Evolutionary conservation across 2,797 vertebrate species (phyloP).

Genomic region (Macroramphosus scolopax): DNA sequence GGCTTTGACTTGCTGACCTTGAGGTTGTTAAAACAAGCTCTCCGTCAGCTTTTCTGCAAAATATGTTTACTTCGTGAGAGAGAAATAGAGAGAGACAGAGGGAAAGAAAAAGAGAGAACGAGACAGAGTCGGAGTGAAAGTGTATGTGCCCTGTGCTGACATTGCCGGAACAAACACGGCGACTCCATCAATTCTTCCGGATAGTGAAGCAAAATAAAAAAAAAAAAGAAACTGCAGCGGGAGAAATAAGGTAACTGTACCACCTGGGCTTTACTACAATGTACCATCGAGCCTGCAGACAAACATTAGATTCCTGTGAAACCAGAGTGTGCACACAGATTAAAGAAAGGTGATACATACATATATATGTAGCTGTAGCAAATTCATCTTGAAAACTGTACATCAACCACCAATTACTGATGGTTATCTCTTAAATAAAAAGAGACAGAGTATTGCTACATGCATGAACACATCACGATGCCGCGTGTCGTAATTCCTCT

Average conservation of each 20-base stretch:
- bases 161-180: conserved; percentile 66
- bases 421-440: conserved; percentile 74
- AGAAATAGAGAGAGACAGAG: conserved; percentile 28
- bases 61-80: conserved; percentile 74
- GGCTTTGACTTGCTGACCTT: conserved; percentile 78
- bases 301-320: conserved; percentile 50
- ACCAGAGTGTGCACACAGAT: conserved; percentile 32
- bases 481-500: conserved; percentile 62
- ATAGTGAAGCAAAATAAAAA: conserved; percentile 62
- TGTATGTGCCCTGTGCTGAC: conserved; percentile 58
- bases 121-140: conserved; percentile 29
- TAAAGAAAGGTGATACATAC: conserved; percentile 42
- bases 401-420: conserved; percentile 69
- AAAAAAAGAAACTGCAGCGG: conserved; percentile 32
- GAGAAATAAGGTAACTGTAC: conserved; percentile 55
- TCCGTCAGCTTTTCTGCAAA: conserved; percentile 78
- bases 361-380: conserved; percentile 47
- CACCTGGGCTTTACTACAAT: conserved; percentile 37
- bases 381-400: conserved; percentile 44
- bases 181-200: conserved; percentile 71
- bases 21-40: conserved; percentile 80
- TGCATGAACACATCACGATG: conserved; percentile 60
- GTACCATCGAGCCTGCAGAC: conserved; percentile 32
- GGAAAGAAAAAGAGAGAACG: conserved; percentile 20
- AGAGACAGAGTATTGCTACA: conserved; percentile 64